Evolutionary conservation across 2,888 invertebrate genomes (phyloP).

Genomic region (Caenorhabditis sinica): DNA sequence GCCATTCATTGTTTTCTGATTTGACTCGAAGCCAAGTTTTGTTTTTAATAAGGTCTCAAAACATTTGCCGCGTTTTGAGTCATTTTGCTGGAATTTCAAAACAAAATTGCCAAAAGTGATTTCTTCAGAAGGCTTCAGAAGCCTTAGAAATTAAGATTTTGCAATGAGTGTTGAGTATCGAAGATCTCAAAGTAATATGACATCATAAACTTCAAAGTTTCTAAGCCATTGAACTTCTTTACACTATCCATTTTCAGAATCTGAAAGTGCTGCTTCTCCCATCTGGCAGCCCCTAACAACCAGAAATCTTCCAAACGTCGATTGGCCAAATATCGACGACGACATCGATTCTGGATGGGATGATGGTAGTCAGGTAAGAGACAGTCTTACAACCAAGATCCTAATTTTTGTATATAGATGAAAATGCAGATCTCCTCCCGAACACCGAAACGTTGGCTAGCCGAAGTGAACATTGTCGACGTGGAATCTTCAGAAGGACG

Average conservation of each 20-base stretch:
- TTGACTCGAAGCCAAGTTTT: slow-evolving; percentile 1
- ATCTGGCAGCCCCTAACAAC: slow-evolving; percentile 76
- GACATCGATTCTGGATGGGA: slow-evolving; percentile 77
- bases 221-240: background rate
- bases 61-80: background rate
- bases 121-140: too few species aligned
- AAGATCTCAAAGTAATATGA: too few species aligned
- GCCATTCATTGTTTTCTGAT: background rate
- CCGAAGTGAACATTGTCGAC: slow-evolving; percentile 78
- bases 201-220: background rate
- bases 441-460: slow-evolving; percentile 71
- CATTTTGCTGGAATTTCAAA: background rate
- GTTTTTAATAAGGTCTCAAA: background rate
- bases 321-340: slow-evolving; percentile 75
- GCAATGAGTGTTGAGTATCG: background rate
- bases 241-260: slow-evolving; percentile 27
- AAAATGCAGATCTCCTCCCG: slow-evolving; percentile 62
- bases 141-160: background rate
- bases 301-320: slow-evolving; percentile 70
- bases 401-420: slow-evolving; percentile 31
- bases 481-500: slow-evolving; percentile 62
- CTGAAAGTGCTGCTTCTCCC: slow-evolving; percentile 67
- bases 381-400: too few species aligned
- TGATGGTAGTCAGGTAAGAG: slow-evolving; percentile 69
- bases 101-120: too few species aligned